Base-by-base conservation (phyloP, 1,140 invertebrate genomes). In the Harlomillsia oculata region DNA sequence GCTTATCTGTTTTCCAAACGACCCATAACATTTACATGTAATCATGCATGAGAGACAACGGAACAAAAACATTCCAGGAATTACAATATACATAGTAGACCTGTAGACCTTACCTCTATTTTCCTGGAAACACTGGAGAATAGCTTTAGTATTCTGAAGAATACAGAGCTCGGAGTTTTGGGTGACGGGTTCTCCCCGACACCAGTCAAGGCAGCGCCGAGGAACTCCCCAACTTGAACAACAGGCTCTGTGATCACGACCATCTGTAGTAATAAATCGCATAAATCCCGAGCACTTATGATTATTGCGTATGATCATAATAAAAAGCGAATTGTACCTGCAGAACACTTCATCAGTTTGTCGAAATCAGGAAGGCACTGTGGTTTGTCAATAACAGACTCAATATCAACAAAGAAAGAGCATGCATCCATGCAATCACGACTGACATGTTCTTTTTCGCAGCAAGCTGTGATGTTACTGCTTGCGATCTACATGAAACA, bases 281-380 rank as follows among this genome's bases (percentile, higher is more conserved):
- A 18, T 16, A n/a, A n/a, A n/a, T n/a, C n/a, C n/a, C n/a, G 37
- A 29, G 23, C 23, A 34, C 28, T 25, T 44, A 29, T 50, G 44
- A n/a, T 26, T 32, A 59, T 29, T 30, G 16, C 40, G n/a, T 52
- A 30, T 25, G 16, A 53, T 5, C 43, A 25, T 32, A n/a, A 34
- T 8, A 8, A 29, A 45, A 59, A 21, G 36, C 32, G 14, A n/a
- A n/a, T n/a, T n/a, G n/a, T 67, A 74, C 86, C 85, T 56, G 85
- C 82, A 2, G 84, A 84, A 66, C 86, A 89, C 66, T 81, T 82
- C 84, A 89, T 87, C 16, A 89, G 72, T 66, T 89, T 89, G 69
- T 87, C 81, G 65, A 89, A 84, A 69, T 89, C 85, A 37, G 78
- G 75, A 59, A 87, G 79, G 68, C 86, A 89, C 66, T 85, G 80